These are phyloP conservation scores for Hypolimnas misippus DNA, from an alignment of 2,888 invertebrate genomes.

Conservation along the genomic window DNA sequence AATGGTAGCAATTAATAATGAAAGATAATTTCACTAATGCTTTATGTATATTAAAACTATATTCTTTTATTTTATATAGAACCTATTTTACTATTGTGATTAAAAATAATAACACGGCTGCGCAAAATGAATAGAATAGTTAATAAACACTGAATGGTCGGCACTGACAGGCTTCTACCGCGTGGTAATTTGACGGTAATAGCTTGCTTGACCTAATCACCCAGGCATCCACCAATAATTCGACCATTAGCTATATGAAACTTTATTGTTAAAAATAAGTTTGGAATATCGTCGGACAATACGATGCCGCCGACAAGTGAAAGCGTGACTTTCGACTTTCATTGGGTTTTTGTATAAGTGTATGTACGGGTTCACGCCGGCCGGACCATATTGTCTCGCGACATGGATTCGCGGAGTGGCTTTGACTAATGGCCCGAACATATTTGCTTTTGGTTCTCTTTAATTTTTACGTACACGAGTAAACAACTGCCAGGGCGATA, in stretches of 20 bases:
- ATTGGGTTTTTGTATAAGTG: slow-evolving; percentile 79
- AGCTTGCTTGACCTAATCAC: slow-evolving; percentile 51
- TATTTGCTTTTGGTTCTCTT: slow-evolving; percentile 17
- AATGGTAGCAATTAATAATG: slow-evolving; percentile 36
- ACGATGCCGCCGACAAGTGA: slow-evolving; percentile 78
- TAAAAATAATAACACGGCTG: slow-evolving; percentile 39
- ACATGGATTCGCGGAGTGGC: slow-evolving; percentile 57
- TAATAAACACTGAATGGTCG: slow-evolving; percentile 44
- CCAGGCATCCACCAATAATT: slow-evolving; percentile 52
- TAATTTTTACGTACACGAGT: not conserved
- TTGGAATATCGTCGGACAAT: slow-evolving; percentile 54
- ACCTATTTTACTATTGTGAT: slow-evolving; percentile 28
- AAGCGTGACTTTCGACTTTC: slow-evolving; percentile 83
- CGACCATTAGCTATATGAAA: slow-evolving; percentile 54
- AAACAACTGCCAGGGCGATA: not conserved
- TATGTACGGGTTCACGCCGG: slow-evolving; percentile 70
- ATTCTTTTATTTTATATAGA: slow-evolving; percentile 26
- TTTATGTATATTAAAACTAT: slow-evolving; percentile 20
- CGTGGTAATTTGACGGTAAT: slow-evolving; percentile 47
- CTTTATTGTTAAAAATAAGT: slow-evolving; percentile 66
- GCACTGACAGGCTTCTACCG: slow-evolving; percentile 42
- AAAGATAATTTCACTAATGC: slow-evolving; percentile 26
- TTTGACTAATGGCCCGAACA: slow-evolving; percentile 34
- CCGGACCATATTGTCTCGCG: slow-evolving; percentile 78
- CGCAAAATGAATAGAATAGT: slow-evolving; percentile 41